phyloP scores from a whole-genome alignment of 2,888 invertebrate species.

The Synergus japonicus region DNA sequence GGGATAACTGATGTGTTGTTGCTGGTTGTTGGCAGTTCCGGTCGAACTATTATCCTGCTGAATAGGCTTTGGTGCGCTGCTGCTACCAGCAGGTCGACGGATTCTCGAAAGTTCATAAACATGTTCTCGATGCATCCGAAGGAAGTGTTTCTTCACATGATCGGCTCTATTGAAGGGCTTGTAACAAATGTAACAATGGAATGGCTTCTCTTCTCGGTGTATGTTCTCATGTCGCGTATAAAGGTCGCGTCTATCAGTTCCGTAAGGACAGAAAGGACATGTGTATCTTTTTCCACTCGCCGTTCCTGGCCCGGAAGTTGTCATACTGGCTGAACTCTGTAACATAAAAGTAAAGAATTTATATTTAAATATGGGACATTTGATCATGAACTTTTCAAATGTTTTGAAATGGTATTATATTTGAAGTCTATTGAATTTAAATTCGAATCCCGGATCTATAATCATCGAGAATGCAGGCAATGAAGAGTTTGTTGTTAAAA shows the following conservation, averaged over 20 bases:
- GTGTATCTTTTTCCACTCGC: constrained; percentile 85
- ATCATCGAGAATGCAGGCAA: background rate
- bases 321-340: constrained; percentile 59
- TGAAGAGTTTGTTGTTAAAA: background rate
- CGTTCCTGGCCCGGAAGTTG: constrained; percentile 57
- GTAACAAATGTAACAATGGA: constrained; percentile 94
- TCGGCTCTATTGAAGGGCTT: constrained; percentile 96
- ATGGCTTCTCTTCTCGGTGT: constrained; percentile 95
- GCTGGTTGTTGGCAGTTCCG: constrained; percentile 55
- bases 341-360: background rate
- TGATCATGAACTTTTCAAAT: no score
- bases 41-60: constrained; percentile 59
- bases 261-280: constrained; percentile 93
- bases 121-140: constrained; percentile 94
- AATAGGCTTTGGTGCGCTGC: constrained; percentile 57
- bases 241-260: constrained; percentile 93
- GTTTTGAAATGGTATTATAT: background rate
- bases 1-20: constrained; percentile 62
- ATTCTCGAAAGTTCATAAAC: constrained; percentile 92
- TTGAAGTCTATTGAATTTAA: background rate
- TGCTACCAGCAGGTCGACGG: constrained; percentile 79
- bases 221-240: constrained; percentile 96
- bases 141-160: constrained; percentile 95
- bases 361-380: background rate
- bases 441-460: background rate